phyloP scores from a whole-genome alignment of 2,113 vertebrate genomes.

The Corythornis madagascariensis region DNA sequence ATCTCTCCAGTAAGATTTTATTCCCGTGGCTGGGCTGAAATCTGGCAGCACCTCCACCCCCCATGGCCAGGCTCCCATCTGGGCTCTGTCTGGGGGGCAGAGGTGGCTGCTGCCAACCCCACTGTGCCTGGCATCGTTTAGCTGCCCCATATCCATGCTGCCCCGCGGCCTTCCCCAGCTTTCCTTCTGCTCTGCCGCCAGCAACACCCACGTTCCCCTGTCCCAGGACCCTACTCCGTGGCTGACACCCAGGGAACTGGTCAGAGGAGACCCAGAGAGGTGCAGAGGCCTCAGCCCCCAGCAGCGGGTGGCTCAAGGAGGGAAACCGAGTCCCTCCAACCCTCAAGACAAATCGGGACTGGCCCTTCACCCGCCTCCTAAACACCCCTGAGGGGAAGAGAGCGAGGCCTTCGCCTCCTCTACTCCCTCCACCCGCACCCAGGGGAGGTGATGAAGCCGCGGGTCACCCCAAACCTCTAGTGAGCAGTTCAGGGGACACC shows the following conservation, averaged over 20 bases:
- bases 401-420: too few relatives aligned
- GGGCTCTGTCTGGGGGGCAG: neutral
- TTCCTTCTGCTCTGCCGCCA: neutral
- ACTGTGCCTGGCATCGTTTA: neutral
- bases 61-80: accelerated
- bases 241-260: neutral
- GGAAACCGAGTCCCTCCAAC: too few relatives aligned
- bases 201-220: too few relatives aligned
- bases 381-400: accelerated
- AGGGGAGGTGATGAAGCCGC: neutral
- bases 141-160: neutral
- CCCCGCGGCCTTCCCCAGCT: neutral
- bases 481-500: neutral
- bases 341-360: neutral
- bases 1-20: neutral
- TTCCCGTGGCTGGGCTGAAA: neutral
- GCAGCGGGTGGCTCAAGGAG: neutral
- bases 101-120: neutral
- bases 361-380: too few relatives aligned
- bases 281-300: neutral
- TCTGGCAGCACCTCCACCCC: neutral
- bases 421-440: too few relatives aligned
- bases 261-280: neutral
- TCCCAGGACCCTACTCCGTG: neutral
- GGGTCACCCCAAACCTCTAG: neutral